Evolutionary conservation across 2,797 vertebrate species (phyloP), one percentile per base, ranked within the genome.

Genomic region (Lagocephalus sceleratus): DNA sequence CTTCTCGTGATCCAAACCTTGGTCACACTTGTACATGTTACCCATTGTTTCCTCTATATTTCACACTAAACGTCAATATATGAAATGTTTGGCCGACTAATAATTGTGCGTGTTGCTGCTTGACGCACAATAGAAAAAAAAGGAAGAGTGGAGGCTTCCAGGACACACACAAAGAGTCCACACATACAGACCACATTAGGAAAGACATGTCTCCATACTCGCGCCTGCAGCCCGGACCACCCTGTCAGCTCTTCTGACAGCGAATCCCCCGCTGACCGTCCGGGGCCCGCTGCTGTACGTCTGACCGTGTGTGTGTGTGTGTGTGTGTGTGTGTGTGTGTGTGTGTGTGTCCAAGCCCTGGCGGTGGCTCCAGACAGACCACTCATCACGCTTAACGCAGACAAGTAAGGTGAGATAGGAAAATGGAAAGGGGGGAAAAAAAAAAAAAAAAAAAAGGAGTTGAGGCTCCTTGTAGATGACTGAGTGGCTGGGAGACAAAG

Each of bases 151-250:
- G 5, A 42, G 40, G 7, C 16, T 44, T 44, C 42, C 42, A 6
- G 8, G 57, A 71, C 72, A 65, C 66, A 60, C 78, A 78, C 66
- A 60, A 40, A 15, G 78, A 38, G 51, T 38, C 47, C 66, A 53
- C 70, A 57, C 56, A 70, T 39, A 45, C 53, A 71, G 57, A 71
- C 63, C 76, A 70, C 68, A 76, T 65, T 58, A 76, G 61, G 70
- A 73, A 64, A 54, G 63, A 83, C 78, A 74, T 73, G 75, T 69
- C 67, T 59, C 21, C 50, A 12, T 53, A 42, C 63, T 67, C 56
- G 78, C 68, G 64, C 71, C 66, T 60, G 56, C 35, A 73, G 66
- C 71, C 54, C 63, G 64, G 82, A 88, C 85, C 82, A 85, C 82
- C 84, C 85, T 78, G 77, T 35, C 26, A 84, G 68, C 65, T 63